Percentiles rank a stretch among this genome's conserved stretches.
phyloP scores from a whole-genome alignment of 2,113 vertebrate species.

The Sebastes fasciatus region DNA sequence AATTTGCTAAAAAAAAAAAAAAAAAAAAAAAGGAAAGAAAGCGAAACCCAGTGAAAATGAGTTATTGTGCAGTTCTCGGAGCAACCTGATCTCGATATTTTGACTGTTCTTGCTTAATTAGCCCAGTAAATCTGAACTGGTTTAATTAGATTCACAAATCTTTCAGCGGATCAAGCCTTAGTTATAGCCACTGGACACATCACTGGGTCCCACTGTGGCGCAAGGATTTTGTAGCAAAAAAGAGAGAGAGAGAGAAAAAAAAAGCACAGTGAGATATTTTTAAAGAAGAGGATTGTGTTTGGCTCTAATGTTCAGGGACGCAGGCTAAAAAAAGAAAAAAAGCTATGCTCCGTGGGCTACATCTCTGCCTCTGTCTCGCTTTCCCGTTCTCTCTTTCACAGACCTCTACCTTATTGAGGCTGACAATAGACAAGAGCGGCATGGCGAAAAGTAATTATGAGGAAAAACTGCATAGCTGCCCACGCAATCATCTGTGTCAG shows the following conservation, averaged over 20 bases:
- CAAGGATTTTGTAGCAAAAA: background rate
- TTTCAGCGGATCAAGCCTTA: conserved; percentile 2
- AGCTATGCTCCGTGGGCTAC: conserved; percentile 27
- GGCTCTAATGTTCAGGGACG: conserved; percentile 8
- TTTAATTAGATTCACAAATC: conserved; percentile 52
- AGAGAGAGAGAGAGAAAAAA: background rate
- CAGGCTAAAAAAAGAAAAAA: background rate
- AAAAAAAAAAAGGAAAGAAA: background rate
- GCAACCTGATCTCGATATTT: conserved; percentile 11
- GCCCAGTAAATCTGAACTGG: conserved; percentile 32
- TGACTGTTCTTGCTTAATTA: conserved; percentile 42
- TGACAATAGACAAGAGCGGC: conserved; percentile 79
- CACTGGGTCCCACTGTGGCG: background rate
- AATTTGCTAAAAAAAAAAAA: background rate
- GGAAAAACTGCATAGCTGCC: conserved; percentile 79
- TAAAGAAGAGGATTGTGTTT: conserved; percentile 28
- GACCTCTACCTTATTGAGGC: conserved; percentile 71
- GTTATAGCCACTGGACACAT: conserved; percentile 27
- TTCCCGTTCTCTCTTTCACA: conserved; percentile 47
- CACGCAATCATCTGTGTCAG: conserved; percentile 82
- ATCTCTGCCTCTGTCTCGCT: conserved; percentile 47
- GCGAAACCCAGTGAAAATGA: background rate
- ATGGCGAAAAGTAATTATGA: conserved; percentile 80
- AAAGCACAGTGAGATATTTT: conserved; percentile 11
- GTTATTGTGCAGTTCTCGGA: background rate